phyloP scores from a whole-genome alignment of 2,888 invertebrate genomes.

The Lottia gigantea region DNA sequence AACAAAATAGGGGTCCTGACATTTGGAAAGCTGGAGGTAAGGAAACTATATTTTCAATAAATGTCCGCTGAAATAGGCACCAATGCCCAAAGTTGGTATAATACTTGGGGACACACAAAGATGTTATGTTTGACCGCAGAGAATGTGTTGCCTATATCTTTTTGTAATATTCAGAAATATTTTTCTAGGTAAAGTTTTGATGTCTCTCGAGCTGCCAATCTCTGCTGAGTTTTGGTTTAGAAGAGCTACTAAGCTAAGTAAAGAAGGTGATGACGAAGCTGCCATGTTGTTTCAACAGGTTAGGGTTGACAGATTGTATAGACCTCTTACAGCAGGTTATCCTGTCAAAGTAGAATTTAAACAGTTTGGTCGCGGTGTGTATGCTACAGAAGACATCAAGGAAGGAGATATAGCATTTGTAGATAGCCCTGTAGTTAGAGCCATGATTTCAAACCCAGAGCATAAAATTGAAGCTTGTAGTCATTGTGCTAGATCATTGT shows the following conservation, averaged over 20 bases:
- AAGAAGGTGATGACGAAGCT: constrained; percentile 45
- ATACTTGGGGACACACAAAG: too few species aligned
- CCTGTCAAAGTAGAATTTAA: constrained; percentile 54
- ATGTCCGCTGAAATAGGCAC: too few species aligned
- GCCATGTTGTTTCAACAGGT: constrained; percentile 55
- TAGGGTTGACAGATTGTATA: constrained; percentile 54
- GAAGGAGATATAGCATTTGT: constrained; percentile 83
- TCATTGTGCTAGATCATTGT: constrained; percentile 88
- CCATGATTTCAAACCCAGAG: constrained; percentile 76
- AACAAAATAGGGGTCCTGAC: constrained; percentile 43
- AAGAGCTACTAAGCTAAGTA: constrained; percentile 46
- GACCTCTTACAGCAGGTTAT: constrained; percentile 47
- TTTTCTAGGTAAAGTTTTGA: constrained; percentile 45
- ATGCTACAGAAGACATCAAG: constrained; percentile 75
- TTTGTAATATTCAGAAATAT: background rate
- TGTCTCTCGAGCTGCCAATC: constrained; percentile 48
- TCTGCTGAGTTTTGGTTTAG: constrained; percentile 59
- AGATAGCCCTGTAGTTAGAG: constrained; percentile 88
- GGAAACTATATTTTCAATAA: background rate
- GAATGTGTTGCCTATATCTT: background rate
- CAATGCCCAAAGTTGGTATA: too few species aligned
- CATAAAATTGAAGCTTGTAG: constrained; percentile 90
- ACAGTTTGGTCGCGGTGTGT: constrained; percentile 81
- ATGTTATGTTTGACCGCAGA: too few species aligned
- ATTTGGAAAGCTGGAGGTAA: constrained; percentile 61